phyloP scores from a whole-genome alignment of 1,140 invertebrate genomes.

The Gerris buenoi region DNA sequence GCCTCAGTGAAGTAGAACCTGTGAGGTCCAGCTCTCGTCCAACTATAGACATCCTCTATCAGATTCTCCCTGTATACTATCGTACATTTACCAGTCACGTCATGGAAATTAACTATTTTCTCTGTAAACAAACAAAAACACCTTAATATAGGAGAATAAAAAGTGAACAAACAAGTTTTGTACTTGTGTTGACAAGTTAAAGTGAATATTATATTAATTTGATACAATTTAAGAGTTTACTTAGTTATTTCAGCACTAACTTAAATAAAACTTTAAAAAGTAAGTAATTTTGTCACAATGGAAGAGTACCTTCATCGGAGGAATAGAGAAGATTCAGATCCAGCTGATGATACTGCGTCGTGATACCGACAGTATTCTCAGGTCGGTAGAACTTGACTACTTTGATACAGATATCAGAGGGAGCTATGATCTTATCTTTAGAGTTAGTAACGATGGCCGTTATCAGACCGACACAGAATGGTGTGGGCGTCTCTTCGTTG shows the following conservation, averaged over 20 bases:
- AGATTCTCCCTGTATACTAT: constrained; percentile 42
- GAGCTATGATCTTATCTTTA: constrained; percentile 33
- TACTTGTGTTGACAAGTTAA: not conserved
- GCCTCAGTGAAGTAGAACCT: constrained; percentile 62
- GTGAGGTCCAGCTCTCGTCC: constrained; percentile 45
- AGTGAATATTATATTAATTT: no score
- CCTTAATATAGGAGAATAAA: no score
- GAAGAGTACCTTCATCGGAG: constrained; percentile 56
- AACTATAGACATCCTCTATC: constrained; percentile 36
- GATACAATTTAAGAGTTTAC: no score
- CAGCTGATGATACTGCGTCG: constrained; percentile 36
- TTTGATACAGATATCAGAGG: constrained; percentile 45
- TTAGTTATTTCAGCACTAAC: no score
- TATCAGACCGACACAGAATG: constrained; percentile 57
- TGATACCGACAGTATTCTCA: constrained; percentile 48
- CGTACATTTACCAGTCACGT: constrained; percentile 45
- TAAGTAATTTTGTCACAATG: no score
- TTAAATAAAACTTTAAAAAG: no score
- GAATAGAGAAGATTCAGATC: constrained; percentile 65
- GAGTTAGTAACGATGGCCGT: constrained; percentile 37
- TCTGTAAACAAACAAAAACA: constrained; percentile 33
- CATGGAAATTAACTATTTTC: constrained; percentile 33
- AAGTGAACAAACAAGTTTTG: constrained; percentile 9
- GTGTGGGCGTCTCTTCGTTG: constrained; percentile 54
- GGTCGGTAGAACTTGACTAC: constrained; percentile 60